Base-by-base conservation (phyloP, 1,140 invertebrate species). In the Drosophila elegans region DNA sequence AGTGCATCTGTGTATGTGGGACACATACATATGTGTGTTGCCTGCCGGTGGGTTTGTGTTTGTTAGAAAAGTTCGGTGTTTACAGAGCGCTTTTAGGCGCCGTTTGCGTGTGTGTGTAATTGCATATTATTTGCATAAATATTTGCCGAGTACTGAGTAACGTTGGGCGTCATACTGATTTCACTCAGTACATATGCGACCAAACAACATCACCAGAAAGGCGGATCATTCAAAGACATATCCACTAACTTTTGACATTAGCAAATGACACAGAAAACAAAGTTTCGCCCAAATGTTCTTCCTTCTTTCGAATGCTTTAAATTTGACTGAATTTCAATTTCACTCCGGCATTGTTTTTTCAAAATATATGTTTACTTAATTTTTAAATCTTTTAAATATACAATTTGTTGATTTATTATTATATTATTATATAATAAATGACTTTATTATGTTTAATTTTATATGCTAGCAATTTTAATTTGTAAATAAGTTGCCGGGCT, bases 41-140 rank as follows among this genome's bases (percentile, higher is more conserved):
- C 12, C 10, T 46, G 44, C 21, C 12, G 25, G 36, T 29, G 52
- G 60, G 62, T 76, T 54, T 82, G 80, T 83, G 74, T 69, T 61
- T 57, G 42, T 62, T 67, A 27, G 48, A 85, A 84, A 85, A 85
- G 56, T 85, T 85, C 46, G 48, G 34, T 86, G 68, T 85, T 85
- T 85, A 57, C 81, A 52, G 48, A 85, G 69, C 68, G 82, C 81
- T 85, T 78, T 86, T 78, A 74, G 82, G 77, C 76, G 59, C 44
- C 72, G 79, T 48, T 56, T 41, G 46, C 36, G 5, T 45, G 44
- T 79, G 41, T 57, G 68, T 78, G 83, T 88, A 86, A 86, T 86
- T 86, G 82, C 78, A 86, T 86, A 86, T 82, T 81, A 86, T 86
- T 86, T 86, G 82, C 82, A 86, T 86, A 86, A 86, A 86, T 86